These are phyloP conservation scores for Eidolon helvum DNA, from an alignment of 2,113 vertebrate genomes.

Conservation along the genomic window DNA sequence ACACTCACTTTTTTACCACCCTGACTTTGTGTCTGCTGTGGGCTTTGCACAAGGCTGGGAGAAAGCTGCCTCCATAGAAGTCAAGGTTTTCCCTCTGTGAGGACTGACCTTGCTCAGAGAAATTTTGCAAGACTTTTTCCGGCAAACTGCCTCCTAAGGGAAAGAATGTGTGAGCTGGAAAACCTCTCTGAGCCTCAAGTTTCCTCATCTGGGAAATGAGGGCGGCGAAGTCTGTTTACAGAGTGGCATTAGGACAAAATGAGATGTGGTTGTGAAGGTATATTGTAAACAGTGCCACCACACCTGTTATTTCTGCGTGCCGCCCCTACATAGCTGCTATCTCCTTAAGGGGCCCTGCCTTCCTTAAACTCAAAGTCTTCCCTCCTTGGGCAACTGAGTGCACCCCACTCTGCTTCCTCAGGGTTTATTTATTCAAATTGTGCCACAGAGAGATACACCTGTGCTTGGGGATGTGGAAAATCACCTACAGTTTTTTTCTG, in stretches of 20 bases:
- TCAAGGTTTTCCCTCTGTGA: background rate
- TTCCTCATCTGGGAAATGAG: background rate
- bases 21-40: background rate
- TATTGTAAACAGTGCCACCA: accelerated
- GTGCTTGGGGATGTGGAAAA: background rate
- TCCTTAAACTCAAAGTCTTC: background rate
- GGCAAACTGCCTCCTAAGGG: background rate
- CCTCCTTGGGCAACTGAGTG: background rate
- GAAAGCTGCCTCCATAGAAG: background rate
- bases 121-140: background rate
- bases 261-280: background rate
- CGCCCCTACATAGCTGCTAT: background rate
- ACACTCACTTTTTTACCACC: background rate
- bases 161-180: background rate
- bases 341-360: background rate
- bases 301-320: background rate
- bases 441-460: background rate
- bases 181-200: background rate
- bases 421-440: background rate
- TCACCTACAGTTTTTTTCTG: background rate
- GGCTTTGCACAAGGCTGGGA: background rate
- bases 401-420: background rate
- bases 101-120: background rate
- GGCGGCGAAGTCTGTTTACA: background rate
- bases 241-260: background rate